These are phyloP conservation scores for Danio kyathit DNA, from an alignment of 2,797 vertebrate genomes.

Conservation along the genomic window DNA sequence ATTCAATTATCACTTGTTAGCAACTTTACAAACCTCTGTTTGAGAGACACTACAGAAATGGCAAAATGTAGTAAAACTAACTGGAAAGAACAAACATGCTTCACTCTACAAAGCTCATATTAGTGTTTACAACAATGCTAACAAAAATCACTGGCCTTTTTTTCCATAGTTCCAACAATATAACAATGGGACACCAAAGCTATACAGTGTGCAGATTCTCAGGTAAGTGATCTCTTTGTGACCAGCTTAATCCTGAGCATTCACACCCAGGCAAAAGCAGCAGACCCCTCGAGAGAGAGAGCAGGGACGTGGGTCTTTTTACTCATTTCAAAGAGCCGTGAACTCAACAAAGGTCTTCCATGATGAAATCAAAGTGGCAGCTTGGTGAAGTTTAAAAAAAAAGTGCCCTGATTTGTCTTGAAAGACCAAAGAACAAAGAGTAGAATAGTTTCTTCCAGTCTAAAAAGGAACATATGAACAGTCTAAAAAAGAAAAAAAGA, in stretches of 20 bases:
- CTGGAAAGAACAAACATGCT: constrained; percentile 5
- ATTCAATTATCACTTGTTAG: background rate
- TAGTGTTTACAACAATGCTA: constrained; percentile 8
- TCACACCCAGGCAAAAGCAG: constrained; percentile 35
- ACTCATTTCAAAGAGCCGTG: constrained; percentile 95
- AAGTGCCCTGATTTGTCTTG: constrained; percentile 82
- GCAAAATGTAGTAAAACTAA: background rate
- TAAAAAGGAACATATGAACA: constrained; percentile 55
- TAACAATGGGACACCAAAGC: background rate
- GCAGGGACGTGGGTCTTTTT: constrained; percentile 95
- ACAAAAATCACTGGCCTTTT: constrained; percentile 27
- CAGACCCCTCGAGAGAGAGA: constrained; percentile 60
- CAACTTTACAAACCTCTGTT: background rate
- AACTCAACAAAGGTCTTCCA: constrained; percentile 92
- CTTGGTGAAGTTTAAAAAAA: constrained; percentile 81
- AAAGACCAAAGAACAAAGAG: constrained; percentile 72
- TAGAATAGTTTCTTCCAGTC: constrained; percentile 66
- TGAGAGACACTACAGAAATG: background rate
- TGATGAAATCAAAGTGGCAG: constrained; percentile 99
- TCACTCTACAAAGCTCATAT: constrained; percentile 11
- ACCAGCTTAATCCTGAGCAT: constrained; percentile 76
- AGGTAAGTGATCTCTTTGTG: constrained; percentile 73
- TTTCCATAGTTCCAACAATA: constrained; percentile 12
- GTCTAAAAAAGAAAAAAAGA: constrained; percentile 5
- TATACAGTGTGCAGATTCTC: constrained; percentile 29